Base-by-base conservation (phyloP, 2,113 vertebrate species). In the Hippocampus abdominalis region DNA sequence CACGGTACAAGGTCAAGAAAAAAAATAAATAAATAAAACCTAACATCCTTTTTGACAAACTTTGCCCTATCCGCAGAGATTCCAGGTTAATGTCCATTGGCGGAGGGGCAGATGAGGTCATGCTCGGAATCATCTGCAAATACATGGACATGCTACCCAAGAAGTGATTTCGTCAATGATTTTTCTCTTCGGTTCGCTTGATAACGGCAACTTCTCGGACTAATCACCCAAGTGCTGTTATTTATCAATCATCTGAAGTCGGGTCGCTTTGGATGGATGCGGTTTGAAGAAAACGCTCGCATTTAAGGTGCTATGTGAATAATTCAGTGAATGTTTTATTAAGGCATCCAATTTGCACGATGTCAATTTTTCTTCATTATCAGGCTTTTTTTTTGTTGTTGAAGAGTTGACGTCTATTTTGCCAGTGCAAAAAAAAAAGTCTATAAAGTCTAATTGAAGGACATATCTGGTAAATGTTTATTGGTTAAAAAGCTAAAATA, bases 51-150 rank as follows among this genome's bases (percentile, higher is more conserved):
- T 11, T 42, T 11, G n/a, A 12, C 4, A 32, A 18, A 61, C 12
- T 8, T 5, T 72, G 27, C 2, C 21, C n/a, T 56, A 40, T 36
- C 49, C 69, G 75, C 90, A 95, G 94, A 81, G 93, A 95, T 68
- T 68, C 89, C 20, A 91, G 93, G 67, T 9, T 96, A 49, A 0
- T 91, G 7, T 95, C 93, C 0, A 93, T 91, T 70, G 93, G 91
- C 68, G 93, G 4, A 8, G 93, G 94, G 7, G 85, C 93, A 27
- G 95, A 93, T 66, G 94, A 96, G 86, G 94, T 91, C 65, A 94
- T 93, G 93, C 86, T 94, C 79, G 90, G 89, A 74, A 93, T 95
- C 81, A 95, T 96, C 84, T 94, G 91, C 88, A 95, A 95, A 85
- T 89, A 92, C 80, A 93, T 95, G 94, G 90, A 87, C 71, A 94